These are phyloP conservation scores for Acanthochromis polyacanthus DNA, from an alignment of 2,113 vertebrate species.

Conservation along the genomic window DNA sequence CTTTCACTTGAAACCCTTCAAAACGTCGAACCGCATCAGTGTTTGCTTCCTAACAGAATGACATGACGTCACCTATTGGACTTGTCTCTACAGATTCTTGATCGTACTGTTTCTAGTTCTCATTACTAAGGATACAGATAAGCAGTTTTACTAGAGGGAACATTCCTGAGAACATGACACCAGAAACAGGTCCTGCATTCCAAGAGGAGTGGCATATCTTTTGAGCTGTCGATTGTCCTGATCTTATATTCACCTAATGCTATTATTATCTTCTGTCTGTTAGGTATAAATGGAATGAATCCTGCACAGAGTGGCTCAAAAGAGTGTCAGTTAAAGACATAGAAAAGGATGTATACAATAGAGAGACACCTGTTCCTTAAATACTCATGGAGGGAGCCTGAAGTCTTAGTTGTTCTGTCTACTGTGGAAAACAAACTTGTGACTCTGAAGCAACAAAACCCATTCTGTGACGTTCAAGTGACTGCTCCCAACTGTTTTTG, in stretches of 20 bases:
- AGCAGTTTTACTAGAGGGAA: slow-evolving; percentile 55
- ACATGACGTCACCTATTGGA: slow-evolving; percentile 25
- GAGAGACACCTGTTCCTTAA: not conserved
- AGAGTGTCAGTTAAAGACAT: not conserved
- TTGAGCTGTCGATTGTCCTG: slow-evolving; percentile 53
- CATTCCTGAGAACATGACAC: slow-evolving; percentile 66
- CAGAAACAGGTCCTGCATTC: slow-evolving; percentile 55
- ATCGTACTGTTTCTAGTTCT: slow-evolving; percentile 34
- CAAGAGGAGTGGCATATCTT: slow-evolving; percentile 55
- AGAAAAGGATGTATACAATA: not conserved
- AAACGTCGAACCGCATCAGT: not conserved
- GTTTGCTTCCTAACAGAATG: slow-evolving; percentile 10
- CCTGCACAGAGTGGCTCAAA: slow-evolving; percentile 11
- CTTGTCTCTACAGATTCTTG: slow-evolving; percentile 63
- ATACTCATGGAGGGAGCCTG: not conserved
- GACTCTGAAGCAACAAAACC: not conserved
- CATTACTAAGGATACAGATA: slow-evolving; percentile 31
- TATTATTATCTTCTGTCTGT: slow-evolving; percentile 28
- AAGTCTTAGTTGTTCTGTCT: not conserved
- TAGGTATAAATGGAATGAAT: slow-evolving; percentile 16
- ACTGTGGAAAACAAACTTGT: not conserved
- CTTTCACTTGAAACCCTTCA: not conserved
- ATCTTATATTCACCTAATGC: slow-evolving; percentile 33
- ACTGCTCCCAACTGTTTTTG: too few relatives aligned
- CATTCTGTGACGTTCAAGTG: not conserved